These are phyloP conservation scores for Chanos chanos DNA, from an alignment of 2,797 vertebrate genomes.

Conservation along the genomic window DNA sequence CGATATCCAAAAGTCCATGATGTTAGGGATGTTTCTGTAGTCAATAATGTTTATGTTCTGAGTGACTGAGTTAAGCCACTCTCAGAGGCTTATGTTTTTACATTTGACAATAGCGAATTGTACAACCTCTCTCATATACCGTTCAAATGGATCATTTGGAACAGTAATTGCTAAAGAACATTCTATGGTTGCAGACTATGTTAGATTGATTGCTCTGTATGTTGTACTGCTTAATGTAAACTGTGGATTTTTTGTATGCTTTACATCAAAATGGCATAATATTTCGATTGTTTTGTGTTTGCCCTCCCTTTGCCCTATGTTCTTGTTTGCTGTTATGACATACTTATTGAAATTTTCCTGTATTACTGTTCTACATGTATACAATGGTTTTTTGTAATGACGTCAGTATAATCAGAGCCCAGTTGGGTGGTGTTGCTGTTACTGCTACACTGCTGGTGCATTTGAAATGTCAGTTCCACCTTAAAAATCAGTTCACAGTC, in stretches of 20 bases:
- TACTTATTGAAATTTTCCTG: constrained; percentile 81
- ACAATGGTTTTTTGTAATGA: constrained; percentile 82
- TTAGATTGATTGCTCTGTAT: constrained; percentile 60
- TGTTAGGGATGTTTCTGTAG: too few relatives aligned
- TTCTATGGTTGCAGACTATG: constrained; percentile 46
- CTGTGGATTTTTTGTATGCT: constrained; percentile 79
- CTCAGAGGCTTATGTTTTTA: too few relatives aligned
- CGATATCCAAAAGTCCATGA: too few relatives aligned
- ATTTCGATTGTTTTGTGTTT: constrained; percentile 64
- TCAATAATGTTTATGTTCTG: too few relatives aligned
- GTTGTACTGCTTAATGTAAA: constrained; percentile 85
- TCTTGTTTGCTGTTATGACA: constrained; percentile 85
- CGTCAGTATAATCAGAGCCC: constrained; percentile 83
- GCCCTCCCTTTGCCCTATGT: constrained; percentile 78
- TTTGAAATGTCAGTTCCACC: constrained; percentile 74
- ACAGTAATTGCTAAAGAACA: constrained; percentile 24
- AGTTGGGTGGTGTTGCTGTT: constrained; percentile 85
- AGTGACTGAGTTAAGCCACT: too few relatives aligned
- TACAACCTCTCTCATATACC: constrained; percentile 20
- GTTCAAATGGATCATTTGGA: constrained; percentile 9
- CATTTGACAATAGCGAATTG: too few relatives aligned
- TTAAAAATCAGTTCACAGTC: constrained; percentile 59
- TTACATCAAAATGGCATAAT: constrained; percentile 74
- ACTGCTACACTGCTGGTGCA: constrained; percentile 89
- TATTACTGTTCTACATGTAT: constrained; percentile 85